Evolutionary conservation across 2,888 invertebrate species (phyloP).

Genomic region (Cheilosia grossa): DNA sequence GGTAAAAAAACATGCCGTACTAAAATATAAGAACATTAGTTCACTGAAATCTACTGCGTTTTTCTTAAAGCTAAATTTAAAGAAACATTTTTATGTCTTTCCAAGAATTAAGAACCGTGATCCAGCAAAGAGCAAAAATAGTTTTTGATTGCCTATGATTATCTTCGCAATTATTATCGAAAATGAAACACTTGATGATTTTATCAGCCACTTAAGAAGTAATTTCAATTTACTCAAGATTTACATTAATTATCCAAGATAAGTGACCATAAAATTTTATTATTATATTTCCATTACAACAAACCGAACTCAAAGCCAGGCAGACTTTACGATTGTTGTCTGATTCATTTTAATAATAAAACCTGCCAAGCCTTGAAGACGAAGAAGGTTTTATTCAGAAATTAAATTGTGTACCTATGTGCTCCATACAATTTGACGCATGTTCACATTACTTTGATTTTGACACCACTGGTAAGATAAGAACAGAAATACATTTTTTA

Average conservation of each 20-base stretch:
- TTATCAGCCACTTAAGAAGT: not conserved
- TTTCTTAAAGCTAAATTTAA: too few relatives aligned
- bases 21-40: too few relatives aligned
- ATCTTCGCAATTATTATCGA: not conserved
- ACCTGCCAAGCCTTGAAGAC: not conserved
- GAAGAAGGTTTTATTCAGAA: not conserved
- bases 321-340: not conserved
- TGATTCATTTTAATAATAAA: not conserved
- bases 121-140: too few relatives aligned
- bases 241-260: not conserved
- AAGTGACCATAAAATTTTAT: not conserved
- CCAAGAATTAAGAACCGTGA: too few relatives aligned
- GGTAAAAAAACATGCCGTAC: too few relatives aligned
- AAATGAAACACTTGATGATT: not conserved
- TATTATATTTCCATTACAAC: not conserved
- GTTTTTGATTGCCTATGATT: too few relatives aligned
- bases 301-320: not conserved
- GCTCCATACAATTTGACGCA: too few relatives aligned
- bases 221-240: not conserved
- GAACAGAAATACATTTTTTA: not conserved
- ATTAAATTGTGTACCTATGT: not conserved
- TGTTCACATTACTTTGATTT: not conserved
- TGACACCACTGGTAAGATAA: not conserved
- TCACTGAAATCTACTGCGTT: too few relatives aligned
- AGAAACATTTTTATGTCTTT: too few relatives aligned